Base-by-base conservation (phyloP, 2,113 vertebrate genomes). In the Triplophysa tibetana region DNA sequence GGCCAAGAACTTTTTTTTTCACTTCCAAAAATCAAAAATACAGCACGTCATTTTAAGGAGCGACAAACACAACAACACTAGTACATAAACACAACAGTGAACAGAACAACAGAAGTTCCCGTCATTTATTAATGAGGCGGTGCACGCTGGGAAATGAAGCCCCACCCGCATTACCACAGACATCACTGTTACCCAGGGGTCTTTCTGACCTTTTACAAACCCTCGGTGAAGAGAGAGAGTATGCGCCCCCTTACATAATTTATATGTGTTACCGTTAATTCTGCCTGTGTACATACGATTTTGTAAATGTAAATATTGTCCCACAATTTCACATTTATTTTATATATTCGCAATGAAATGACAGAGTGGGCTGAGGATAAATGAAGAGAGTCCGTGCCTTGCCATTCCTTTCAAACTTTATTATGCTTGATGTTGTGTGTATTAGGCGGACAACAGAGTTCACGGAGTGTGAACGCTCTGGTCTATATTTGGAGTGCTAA, bases 401-500 rank as follows among this genome's bases (percentile, higher is more conserved):
- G 19, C 52, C 19, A 56, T 21, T 58, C 19, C 29, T 41, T 8
- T 9, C n/a, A 67, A 67, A 41, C 64, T 43, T 67, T 67, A 33
- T 38, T 65, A 65, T 16, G 14, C 24, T 33, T 26, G 17, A 17
- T 8, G 63, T 33, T 26, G 14, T 67, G 29, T 67, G 64, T 17
- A n/a, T 23, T 43, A 68, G 16, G 43, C n/a, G 43, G 19, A 21
- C 70, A 43, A 29, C 29, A 29, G 29, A 29, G 29, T 29, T 29
- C 72, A 43, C 56, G 62, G 62, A 81, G 16, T 75, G 8, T 63
- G 66, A 56, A 70, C 66, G 73, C 50, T 19, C 48, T 69, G 77
- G 61, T 73, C 81, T 82, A 82, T 78, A 73, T 73, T 82, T 82
- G 78, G 75, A 78, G 75, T 78, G 68, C 66, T 78, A 82, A 82